Evolutionary conservation across 2,113 vertebrate species (phyloP).

Genomic region (Buteo buteo): DNA sequence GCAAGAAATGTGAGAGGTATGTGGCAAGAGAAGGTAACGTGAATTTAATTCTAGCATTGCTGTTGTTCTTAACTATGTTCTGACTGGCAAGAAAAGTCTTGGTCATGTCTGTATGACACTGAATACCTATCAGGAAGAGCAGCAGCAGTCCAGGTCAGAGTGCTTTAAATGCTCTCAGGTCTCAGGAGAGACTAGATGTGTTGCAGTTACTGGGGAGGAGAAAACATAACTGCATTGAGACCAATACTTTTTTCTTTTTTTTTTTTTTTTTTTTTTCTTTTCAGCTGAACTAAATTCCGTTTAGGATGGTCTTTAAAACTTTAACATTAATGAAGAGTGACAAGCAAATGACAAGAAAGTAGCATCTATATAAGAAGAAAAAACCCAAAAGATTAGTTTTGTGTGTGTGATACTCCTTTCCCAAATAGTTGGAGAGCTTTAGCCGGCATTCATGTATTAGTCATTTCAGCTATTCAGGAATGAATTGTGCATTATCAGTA

Average conservation of each 20-base stretch:
- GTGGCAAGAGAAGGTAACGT: conserved; percentile 29
- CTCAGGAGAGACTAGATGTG: conserved; percentile 20
- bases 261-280: neutral
- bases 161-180: neutral
- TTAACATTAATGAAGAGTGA: neutral
- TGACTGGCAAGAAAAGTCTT: neutral
- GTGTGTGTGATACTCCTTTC: conserved; percentile 7
- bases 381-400: neutral
- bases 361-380: neutral
- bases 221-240: conserved; percentile 31
- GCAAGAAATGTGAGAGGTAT: conserved; percentile 23
- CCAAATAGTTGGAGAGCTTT: neutral
- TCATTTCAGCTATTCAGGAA: conserved; percentile 9
- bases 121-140: neutral
- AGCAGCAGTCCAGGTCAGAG: conserved; percentile 4
- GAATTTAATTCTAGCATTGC: conserved; percentile 27
- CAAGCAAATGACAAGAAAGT: neutral
- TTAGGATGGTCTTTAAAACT: conserved; percentile 13
- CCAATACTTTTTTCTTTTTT: neutral
- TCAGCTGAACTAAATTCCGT: conserved; percentile 3
- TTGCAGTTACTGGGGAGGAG: neutral
- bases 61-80: conserved; percentile 12
- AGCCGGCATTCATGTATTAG: neutral
- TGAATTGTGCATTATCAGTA: neutral
- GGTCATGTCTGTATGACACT: neutral